phyloP scores from a whole-genome alignment of 1,140 invertebrate genomes.

The Penaeus indicus region DNA sequence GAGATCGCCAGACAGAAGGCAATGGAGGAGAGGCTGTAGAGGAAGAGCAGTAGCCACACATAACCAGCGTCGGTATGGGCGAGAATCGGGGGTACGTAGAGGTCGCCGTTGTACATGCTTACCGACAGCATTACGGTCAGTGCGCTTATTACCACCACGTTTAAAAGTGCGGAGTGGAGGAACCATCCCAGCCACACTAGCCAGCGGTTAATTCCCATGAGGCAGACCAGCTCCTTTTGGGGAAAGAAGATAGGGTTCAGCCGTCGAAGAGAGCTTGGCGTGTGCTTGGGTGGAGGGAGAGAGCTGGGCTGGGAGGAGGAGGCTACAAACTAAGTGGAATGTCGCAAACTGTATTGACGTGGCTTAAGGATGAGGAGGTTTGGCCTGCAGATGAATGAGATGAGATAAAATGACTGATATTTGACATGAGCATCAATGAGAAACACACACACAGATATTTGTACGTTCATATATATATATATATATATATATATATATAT shows the following conservation, averaged over 20 bases:
- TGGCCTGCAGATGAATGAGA: too few relatives aligned
- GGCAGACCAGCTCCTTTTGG: conserved; percentile 72
- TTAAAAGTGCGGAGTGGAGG: conserved; percentile 46
- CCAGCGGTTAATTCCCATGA: conserved; percentile 73
- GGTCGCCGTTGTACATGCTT: neutral
- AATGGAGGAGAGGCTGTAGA: conserved; percentile 62
- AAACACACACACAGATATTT: too few relatives aligned
- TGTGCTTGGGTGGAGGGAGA: too few relatives aligned
- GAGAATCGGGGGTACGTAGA: conserved; percentile 56
- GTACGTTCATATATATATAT: too few relatives aligned
- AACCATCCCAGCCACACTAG: conserved; percentile 75
- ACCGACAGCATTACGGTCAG: conserved; percentile 40
- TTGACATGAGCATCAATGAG: too few relatives aligned
- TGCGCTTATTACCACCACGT: conserved; percentile 20
- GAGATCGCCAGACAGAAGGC: conserved; percentile 62
- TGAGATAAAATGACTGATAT: too few relatives aligned
- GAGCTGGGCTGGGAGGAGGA: too few relatives aligned
- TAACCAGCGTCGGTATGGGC: conserved; percentile 48
- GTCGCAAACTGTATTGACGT: too few relatives aligned
- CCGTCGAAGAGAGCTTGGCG: neutral
- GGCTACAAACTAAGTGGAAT: too few relatives aligned
- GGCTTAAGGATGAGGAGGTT: too few relatives aligned
- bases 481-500: too few relatives aligned
- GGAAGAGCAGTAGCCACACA: conserved; percentile 51
- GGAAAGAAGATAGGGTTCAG: conserved; percentile 36